phyloP scores from a whole-genome alignment of 2,797 vertebrate species.

The Cynopterus sphinx region DNA sequence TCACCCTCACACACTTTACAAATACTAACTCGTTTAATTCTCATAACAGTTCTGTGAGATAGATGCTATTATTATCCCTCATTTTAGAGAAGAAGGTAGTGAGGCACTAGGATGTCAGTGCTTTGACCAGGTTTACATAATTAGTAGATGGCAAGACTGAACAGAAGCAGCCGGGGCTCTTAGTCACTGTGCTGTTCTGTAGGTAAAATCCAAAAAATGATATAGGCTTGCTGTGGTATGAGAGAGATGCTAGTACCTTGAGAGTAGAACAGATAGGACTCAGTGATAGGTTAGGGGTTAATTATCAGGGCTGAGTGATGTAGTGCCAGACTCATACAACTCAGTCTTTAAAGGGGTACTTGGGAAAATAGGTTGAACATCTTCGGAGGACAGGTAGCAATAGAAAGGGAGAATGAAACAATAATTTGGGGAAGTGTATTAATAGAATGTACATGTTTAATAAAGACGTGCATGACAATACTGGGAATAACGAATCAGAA shows the following conservation, averaged over 20 bases:
- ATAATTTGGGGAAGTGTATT: background rate
- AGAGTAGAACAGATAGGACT: background rate
- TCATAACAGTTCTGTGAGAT: background rate
- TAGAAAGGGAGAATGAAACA: background rate
- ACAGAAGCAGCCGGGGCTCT: background rate
- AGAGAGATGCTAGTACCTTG: background rate
- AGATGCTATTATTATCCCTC: background rate
- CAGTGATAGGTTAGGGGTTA: background rate
- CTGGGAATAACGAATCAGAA: background rate
- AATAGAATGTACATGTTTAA: background rate
- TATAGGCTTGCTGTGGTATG: background rate
- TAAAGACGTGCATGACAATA: background rate
- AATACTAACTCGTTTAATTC: background rate
- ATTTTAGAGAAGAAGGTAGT: background rate
- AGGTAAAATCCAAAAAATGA: background rate
- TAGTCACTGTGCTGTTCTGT: background rate
- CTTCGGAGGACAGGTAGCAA: background rate
- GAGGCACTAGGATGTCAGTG: background rate
- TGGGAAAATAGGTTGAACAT: no score
- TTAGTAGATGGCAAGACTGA: background rate
- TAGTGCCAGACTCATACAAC: no score
- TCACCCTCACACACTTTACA: background rate
- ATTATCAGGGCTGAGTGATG: no score
- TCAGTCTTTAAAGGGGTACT: no score
- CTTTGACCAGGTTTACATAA: background rate